These are phyloP conservation scores for Hydraecia micacea DNA, from an alignment of 2,888 invertebrate species.

Conservation along the genomic window DNA sequence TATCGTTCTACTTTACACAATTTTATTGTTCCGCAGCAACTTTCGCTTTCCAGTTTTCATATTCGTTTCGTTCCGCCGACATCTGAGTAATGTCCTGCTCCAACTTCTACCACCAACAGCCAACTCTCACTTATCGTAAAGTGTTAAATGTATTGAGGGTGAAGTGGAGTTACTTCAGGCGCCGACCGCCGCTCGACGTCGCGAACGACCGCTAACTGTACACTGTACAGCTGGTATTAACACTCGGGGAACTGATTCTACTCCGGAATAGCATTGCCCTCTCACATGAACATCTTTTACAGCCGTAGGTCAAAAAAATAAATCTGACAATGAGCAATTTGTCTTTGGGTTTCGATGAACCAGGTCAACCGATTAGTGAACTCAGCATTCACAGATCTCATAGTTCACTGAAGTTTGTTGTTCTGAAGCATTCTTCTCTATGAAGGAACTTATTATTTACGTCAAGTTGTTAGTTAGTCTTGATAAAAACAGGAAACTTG, in stretches of 20 bases:
- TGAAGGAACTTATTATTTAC: background rate
- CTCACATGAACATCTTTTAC: background rate
- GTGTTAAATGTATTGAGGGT: conserved; percentile 10
- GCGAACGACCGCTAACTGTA: no score
- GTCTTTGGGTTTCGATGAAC: background rate
- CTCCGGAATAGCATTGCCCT: background rate
- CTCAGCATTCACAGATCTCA: background rate
- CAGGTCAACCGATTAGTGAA: background rate
- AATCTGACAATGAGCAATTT: background rate
- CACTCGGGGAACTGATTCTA: background rate
- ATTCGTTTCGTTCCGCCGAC: conserved; percentile 33
- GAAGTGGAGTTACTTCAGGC: background rate
- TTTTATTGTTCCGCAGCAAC: conserved; percentile 62
- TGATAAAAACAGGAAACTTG: background rate
- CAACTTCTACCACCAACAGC: conserved; percentile 23
- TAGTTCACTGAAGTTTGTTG: background rate
- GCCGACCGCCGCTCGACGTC: background rate
- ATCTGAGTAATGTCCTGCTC: conserved; percentile 46
- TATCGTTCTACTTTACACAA: conserved; percentile 60
- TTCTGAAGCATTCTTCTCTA: background rate
- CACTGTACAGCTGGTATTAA: background rate
- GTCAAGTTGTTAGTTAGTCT: background rate
- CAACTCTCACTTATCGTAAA: conserved; percentile 13
- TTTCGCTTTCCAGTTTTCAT: conserved; percentile 49
- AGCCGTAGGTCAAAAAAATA: background rate